Conservation (phyloP, 2,888 invertebrate genomes). For the Petrolisthes cinctipes region DNA sequence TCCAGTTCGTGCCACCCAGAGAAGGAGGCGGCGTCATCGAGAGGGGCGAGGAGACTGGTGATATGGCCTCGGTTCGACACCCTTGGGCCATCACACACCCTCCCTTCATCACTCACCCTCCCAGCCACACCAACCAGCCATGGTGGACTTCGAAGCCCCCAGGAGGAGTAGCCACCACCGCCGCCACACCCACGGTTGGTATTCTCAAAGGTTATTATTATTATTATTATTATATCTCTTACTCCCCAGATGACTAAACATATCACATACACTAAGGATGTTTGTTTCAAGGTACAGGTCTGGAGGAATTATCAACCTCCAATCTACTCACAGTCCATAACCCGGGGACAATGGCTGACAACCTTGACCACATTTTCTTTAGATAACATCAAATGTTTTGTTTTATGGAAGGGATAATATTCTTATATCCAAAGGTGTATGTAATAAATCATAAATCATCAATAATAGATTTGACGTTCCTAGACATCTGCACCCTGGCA, state of each 20-base stretch:
- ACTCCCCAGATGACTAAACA: no score
- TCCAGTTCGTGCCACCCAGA: constrained; percentile 36
- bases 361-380: no score
- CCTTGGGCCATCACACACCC: constrained; percentile 38
- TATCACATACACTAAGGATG: no score
- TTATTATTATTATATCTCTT: no score
- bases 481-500: background rate
- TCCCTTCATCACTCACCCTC: constrained; percentile 38
- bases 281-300: no score
- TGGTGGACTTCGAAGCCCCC: constrained; percentile 27
- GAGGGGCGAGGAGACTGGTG: no score
- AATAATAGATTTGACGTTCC: no score
- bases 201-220: no score
- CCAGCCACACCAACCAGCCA: constrained; percentile 40
- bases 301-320: background rate
- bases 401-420: no score
- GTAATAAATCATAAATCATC: no score
- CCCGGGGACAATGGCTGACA: background rate
- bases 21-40: background rate
- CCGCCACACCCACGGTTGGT: background rate
- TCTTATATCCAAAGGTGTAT: no score
- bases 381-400: no score
- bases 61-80: background rate
- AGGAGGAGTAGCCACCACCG: background rate
- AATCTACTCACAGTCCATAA: background rate